Evolutionary conservation across 2,113 vertebrate genomes (phyloP), one percentile per base, ranked within the genome.

Genomic region (Passer montanus): DNA sequence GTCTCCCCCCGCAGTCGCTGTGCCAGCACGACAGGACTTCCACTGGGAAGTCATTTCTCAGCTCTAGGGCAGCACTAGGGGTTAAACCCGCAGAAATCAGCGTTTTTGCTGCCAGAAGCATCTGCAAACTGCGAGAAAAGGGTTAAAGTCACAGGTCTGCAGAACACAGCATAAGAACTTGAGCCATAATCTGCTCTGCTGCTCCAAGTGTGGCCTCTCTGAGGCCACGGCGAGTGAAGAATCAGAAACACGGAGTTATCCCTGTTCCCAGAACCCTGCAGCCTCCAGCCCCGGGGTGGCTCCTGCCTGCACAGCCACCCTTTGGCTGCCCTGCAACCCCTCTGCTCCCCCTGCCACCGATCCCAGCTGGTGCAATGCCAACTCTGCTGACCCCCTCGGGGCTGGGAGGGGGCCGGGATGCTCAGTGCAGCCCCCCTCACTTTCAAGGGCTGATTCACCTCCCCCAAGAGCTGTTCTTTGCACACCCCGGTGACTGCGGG

Each of bases 161-260:
- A 92, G 86, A 77, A 47, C 50, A 39, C 79, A 89, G 81, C 92
- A 67, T 70, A 90, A 90, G 79, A 94, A 52, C 60, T 63, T 39
- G 88, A 94, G 91, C 80, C 56, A 35, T 93, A 50, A 90, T 67
- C 85, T 89, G 86, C 79, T 95, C 44, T 64, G 70, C 92, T 94
- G 95, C 87, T 97, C 94, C 93, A 90, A 92, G 94, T 41, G 18
- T 76, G 95, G 95, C 95, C 94, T 92, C 96, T 94, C 72, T 43
- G 37, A 69, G 89, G 92, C 90, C 94, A 86, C 44, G 19, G 94
- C 59, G 13, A 90, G 92, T 22, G 31, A 95, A 23, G 96, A 95
- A 97, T 94, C 33, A 89, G 79, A 94, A 94, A 59, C 89, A 95
- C 0, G 83, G 59, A 92, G 86, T 59, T 74, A 90, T 84, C 94